These are phyloP conservation scores for Liopterus haemorrhoidalis DNA, from an alignment of 2,888 invertebrate genomes.

Conservation along the genomic window DNA sequence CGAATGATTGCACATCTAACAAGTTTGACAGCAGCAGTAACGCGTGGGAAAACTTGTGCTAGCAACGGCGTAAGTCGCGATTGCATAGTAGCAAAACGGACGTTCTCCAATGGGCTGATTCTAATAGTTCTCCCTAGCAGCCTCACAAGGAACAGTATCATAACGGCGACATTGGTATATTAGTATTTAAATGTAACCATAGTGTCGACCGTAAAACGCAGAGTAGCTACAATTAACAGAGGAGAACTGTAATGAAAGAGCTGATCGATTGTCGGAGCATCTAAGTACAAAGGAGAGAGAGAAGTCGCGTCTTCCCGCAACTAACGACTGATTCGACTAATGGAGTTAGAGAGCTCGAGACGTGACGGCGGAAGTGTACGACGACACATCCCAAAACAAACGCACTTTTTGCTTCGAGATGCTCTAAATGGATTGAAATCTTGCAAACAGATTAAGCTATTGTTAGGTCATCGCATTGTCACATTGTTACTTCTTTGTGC, in stretches of 20 bases:
- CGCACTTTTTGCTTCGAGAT: constrained; percentile 19
- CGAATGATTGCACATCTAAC: constrained; percentile 44
- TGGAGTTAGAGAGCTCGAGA: constrained; percentile 11
- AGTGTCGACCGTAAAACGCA: too few relatives aligned
- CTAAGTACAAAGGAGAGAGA: constrained; percentile 1
- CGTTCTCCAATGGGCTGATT: too few relatives aligned
- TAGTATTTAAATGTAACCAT: too few relatives aligned
- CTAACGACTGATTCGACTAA: constrained; percentile 14
- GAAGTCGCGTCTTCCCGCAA: background rate
- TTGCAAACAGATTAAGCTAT: constrained; percentile 22
- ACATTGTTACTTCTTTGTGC: constrained; percentile 6
- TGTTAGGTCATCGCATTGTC: constrained; percentile 12
- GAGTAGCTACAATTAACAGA: constrained; percentile 12
- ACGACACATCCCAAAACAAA: constrained; percentile 10
- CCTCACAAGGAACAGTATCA: too few relatives aligned
- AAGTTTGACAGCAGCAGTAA: constrained; percentile 45
- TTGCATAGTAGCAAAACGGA: too few relatives aligned
- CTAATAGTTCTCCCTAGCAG: too few relatives aligned
- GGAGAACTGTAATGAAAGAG: constrained; percentile 9
- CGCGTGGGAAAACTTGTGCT: too few relatives aligned
- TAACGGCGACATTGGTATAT: too few relatives aligned
- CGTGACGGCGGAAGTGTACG: constrained; percentile 1
- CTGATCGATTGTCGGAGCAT: constrained; percentile 16
- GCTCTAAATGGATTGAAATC: constrained; percentile 23
- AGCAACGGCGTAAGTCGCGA: too few relatives aligned